Evolutionary conservation across 1,140 invertebrate species (phyloP), one percentile per base, ranked within the genome.

Genomic region (Laodelphax striatellus): DNA sequence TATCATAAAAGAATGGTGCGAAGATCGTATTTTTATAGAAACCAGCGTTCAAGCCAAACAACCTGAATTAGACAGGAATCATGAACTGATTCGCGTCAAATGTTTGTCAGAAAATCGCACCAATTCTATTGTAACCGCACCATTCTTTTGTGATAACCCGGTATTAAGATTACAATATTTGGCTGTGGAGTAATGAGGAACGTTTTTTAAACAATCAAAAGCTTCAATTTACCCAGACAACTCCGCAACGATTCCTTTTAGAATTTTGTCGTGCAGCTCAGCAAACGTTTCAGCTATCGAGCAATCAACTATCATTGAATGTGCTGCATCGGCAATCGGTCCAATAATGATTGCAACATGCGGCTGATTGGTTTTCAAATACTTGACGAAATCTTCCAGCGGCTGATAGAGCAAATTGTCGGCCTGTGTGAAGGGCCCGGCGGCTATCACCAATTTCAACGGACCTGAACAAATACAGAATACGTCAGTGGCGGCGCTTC

Each of bases 341-440:
- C 92, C 92, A 6, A 86, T 77, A 53, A 95, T 73, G 63, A 96
- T 79, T 31, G 90, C 77, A 5, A 94, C 72, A 70, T 95, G 82
- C 2, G 92, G 92, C 66, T 82, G 79, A 50, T 87, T 77, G 13
- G 82, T 73, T 17, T 75, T 72, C 0, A 92, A 77, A 64, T 84
- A 81, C 19, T 80, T 73, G 17, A 93, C 73, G 1, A 95, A 74
- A 68, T 93, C 88, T 63, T 82, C 80, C 11, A 95, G 73, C 0
- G 92, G 90, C 65, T 94, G 85, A 72, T 87, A 95, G 1, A 78
- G 70, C 55, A 92, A 70, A 68, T 86, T 87, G 56, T 90, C 85
- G 8, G 79, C 77, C 1, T 84, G 79, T 0, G 90, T 89, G 66
- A 86, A 95, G 0, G 92, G 92, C 9, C 92, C 94, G 22, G 84